These are phyloP conservation scores for Meganola albula DNA, from an alignment of 2,888 invertebrate species.

Conservation along the genomic window DNA sequence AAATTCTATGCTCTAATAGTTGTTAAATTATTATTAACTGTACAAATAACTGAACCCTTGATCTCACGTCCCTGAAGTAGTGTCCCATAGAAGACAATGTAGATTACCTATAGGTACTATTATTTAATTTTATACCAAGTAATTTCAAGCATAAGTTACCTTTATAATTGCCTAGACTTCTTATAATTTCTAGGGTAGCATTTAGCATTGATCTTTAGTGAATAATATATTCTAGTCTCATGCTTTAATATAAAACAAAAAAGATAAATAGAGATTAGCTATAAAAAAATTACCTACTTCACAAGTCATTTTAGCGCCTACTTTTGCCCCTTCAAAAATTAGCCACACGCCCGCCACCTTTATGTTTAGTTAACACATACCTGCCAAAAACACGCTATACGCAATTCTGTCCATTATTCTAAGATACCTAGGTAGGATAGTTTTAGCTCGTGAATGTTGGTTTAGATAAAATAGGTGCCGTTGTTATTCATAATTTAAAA, in stretches of 20 bases:
- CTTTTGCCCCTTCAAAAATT: conserved; percentile 11
- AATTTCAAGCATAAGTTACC: too few species aligned
- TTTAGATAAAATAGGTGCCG: conserved; percentile 39
- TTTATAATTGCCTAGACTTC: too few species aligned
- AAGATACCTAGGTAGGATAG: conserved; percentile 48
- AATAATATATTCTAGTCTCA: too few species aligned
- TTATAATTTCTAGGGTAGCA: too few species aligned
- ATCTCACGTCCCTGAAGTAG: conserved; percentile 75
- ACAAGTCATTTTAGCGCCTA: conserved; percentile 10
- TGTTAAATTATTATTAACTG: conserved; percentile 62
- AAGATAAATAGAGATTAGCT: too few species aligned
- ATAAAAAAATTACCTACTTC: too few species aligned
- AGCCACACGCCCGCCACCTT: conserved; percentile 42
- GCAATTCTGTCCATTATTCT: conserved; percentile 75
- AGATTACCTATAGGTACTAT: too few species aligned
- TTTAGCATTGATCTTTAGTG: too few species aligned
- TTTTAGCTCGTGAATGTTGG: conserved; percentile 50
- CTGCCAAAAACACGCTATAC: conserved; percentile 68
- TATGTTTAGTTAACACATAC: conserved; percentile 41
- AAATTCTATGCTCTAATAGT: conserved; percentile 49
- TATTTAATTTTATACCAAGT: too few species aligned
- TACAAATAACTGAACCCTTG: conserved; percentile 68
- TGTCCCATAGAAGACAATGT: too few species aligned
- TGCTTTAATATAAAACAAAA: too few species aligned
- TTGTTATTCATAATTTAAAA: conserved; percentile 48